Base-by-base conservation (phyloP, 2,113 vertebrate species). In the Nestor notabilis region DNA sequence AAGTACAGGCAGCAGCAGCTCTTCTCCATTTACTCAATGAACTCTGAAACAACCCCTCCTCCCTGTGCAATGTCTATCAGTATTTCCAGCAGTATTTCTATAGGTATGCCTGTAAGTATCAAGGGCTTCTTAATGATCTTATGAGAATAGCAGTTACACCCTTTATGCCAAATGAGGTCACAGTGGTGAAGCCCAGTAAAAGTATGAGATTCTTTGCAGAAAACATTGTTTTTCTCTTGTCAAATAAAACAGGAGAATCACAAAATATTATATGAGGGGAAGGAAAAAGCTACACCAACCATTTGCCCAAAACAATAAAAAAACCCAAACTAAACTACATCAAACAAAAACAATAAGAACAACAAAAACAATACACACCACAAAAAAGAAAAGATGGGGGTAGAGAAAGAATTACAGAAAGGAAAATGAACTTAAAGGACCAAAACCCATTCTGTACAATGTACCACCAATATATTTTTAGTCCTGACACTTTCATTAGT, bases 401-500 rank as follows among this genome's bases (percentile, higher is more conserved):
- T 3, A 46, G n/a, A 68, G 21, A 6, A 74, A 17, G 7, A 83
- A 68, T 8, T 24, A 31, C 4, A 50, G 33, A 65, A 81, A 89
- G 25, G 49, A 82, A 78, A 94, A 84, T 47, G 1, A 90, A 95
- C 24, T 83, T 83, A 46, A 55, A 81, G 70, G 47, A 65, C n/a
- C 11, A 76, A 69, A 94, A 72, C 3, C 52, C 5, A 24, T 69
- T 93, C 70, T 0, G 5, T 27, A 50, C 74, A 69, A 88, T 74
- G 65, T 20, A 87, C 37, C 82, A 71, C 21, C 0, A 8, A 55
- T 60, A 89, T 83, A 97, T 94, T 98, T 97, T 97, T 96, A 96
- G 96, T 63, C 78, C 79, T 97, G 93, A 96, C 80, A 96, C 88
- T 94, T 94, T 93, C 93, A 97, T 97, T 98, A 96, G 90, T 93